Evolutionary conservation across 1,140 invertebrate genomes (phyloP).

Genomic region (Pomacea maculata): DNA sequence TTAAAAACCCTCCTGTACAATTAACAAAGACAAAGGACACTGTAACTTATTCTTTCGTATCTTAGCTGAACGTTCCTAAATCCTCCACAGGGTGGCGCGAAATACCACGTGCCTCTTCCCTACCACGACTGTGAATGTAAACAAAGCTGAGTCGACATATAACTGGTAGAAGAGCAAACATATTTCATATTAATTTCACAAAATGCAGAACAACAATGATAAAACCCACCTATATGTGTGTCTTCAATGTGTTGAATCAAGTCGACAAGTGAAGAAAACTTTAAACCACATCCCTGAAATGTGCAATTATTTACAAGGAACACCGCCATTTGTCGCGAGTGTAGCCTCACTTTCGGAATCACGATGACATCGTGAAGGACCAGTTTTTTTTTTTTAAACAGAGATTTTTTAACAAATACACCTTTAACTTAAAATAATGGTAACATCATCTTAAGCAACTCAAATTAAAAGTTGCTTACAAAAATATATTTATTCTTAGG

Average conservation of each 20-base stretch:
- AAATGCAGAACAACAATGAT: background rate
- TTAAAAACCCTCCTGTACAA: too few species aligned
- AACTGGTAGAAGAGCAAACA: too few species aligned
- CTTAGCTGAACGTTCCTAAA: background rate
- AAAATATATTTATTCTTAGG: background rate
- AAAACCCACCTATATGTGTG: constrained; percentile 80
- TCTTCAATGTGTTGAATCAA: constrained; percentile 87
- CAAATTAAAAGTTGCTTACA: background rate
- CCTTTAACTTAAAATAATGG: background rate
- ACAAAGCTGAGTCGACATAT: constrained; percentile 16
- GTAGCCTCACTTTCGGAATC: constrained; percentile 25
- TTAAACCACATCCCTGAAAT: constrained; percentile 84
- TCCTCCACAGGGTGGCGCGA: constrained; percentile 6
- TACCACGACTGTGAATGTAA: constrained; percentile 24
- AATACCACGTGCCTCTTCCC: constrained; percentile 19
- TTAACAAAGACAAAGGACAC: background rate
- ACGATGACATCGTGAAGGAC: constrained; percentile 7
- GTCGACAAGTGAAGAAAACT: constrained; percentile 80
- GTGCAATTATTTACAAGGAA: constrained; percentile 88
- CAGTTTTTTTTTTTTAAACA: background rate
- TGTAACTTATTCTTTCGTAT: background rate
- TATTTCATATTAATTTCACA: background rate
- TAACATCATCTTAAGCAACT: background rate
- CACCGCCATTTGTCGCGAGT: constrained; percentile 75
- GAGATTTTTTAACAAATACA: background rate